phyloP scores from a whole-genome alignment of 2,797 vertebrate species.

The Enteromius treurensis region DNA sequence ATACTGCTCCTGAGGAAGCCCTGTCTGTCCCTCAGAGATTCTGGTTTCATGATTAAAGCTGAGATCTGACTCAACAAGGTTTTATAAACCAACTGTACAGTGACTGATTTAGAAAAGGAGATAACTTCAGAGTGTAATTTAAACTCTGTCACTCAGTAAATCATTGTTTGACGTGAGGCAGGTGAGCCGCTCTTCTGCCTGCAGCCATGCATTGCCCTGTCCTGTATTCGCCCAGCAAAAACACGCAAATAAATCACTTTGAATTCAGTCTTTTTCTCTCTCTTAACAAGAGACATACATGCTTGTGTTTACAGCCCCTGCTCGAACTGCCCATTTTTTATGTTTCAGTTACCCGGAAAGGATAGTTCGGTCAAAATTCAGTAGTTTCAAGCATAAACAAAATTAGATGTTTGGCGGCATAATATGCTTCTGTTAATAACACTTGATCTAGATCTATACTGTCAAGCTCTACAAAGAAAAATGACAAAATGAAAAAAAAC shows the following conservation, averaged over 20 bases:
- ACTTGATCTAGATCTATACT: not conserved
- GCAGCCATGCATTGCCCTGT: slow-evolving; percentile 68
- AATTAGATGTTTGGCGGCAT: not conserved
- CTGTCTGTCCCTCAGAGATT: not conserved
- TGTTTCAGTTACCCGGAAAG: no score
- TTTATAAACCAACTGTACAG: slow-evolving; percentile 9
- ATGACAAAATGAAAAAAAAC: no score
- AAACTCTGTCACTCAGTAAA: slow-evolving; percentile 43
- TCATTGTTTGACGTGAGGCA: slow-evolving; percentile 60
- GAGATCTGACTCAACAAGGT: not conserved
- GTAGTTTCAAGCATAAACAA: no score
- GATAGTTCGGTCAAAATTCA: no score
- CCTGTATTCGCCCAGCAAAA: slow-evolving; percentile 38
- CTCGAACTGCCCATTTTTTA: not conserved
- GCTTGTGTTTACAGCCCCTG: not conserved
- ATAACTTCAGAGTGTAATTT: slow-evolving; percentile 17
- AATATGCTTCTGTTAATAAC: not conserved
- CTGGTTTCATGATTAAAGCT: not conserved
- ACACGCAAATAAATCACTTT: not conserved
- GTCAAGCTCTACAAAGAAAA: not conserved
- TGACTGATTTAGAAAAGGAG: not conserved
- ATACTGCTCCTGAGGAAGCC: not conserved
- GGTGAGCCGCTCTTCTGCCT: slow-evolving; percentile 64
- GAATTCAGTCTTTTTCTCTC: not conserved
- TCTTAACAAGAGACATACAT: not conserved